phyloP scores from a whole-genome alignment of 2,113 vertebrate genomes.

The Lates calcarifer region DNA sequence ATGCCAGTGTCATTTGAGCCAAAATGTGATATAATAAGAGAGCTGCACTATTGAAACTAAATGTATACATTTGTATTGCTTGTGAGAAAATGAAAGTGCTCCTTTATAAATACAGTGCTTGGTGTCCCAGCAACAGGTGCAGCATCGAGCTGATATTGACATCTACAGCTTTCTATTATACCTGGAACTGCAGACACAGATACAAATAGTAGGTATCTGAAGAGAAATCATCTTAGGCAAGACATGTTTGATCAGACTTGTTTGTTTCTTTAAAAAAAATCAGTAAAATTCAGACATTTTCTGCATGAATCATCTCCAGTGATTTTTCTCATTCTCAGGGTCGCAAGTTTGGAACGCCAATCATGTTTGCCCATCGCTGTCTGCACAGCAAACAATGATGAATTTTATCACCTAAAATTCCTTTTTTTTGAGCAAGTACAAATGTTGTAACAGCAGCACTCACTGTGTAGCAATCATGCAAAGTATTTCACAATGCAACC shows the following conservation, averaged over 20 bases:
- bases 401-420: not conserved
- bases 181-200: not conserved
- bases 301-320: not conserved
- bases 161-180: not conserved
- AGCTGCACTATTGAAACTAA: not conserved
- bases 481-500: slow-evolving; percentile 24
- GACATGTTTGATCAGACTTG: not conserved
- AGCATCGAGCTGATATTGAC: not conserved
- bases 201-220: not conserved
- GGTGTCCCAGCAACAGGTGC: slow-evolving; percentile 3
- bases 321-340: slow-evolving; percentile 5
- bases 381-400: not conserved
- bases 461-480: not conserved
- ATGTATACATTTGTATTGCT: not conserved
- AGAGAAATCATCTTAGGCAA: not conserved
- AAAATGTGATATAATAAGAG: not conserved
- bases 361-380: slow-evolving; percentile 7
- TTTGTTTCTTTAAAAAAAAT: not conserved
- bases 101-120: not conserved
- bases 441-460: not conserved
- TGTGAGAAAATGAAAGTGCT: not conserved
- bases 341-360: slow-evolving; percentile 3
- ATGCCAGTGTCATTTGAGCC: not conserved
- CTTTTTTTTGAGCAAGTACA: not conserved
- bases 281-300: not conserved